These are phyloP conservation scores for Scomberomorus guttatus DNA, from an alignment of 2,797 vertebrate genomes.

Conservation along the genomic window DNA sequence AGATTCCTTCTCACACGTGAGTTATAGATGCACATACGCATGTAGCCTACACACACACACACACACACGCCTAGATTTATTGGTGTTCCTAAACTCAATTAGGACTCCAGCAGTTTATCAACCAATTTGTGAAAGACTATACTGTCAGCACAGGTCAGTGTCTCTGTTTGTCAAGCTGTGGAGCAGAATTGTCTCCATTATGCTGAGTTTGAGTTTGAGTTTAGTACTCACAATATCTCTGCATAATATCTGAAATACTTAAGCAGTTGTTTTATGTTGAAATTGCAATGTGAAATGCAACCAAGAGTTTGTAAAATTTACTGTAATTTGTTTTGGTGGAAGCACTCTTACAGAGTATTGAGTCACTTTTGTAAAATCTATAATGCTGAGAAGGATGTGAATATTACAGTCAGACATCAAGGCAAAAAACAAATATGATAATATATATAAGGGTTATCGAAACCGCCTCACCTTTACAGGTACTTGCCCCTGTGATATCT, in stretches of 20 bases:
- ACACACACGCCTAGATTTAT: neutral
- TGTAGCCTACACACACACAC: neutral
- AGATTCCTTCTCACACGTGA: neutral
- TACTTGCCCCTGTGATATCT: neutral
- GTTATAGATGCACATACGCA: neutral
- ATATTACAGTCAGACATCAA: too few relatives aligned
- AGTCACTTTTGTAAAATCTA: too few relatives aligned
- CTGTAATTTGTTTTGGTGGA: too few relatives aligned
- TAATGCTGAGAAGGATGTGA: too few relatives aligned
- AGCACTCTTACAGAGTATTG: too few relatives aligned
- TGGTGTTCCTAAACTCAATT: neutral
- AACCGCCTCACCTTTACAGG: neutral
- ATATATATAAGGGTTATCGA: neutral
- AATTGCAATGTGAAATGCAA: too few relatives aligned
- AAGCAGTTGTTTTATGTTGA: too few relatives aligned
- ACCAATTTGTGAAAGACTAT: neutral
- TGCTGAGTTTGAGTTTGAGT: too few relatives aligned
- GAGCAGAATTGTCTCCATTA: neutral
- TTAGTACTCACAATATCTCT: too few relatives aligned
- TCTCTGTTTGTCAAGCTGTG: neutral
- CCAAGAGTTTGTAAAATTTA: too few relatives aligned
- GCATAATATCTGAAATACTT: too few relatives aligned
- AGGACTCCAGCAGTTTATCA: neutral
- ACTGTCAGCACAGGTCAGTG: neutral
- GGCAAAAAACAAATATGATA: too few relatives aligned